phyloP scores from a whole-genome alignment of 2,888 invertebrate species.

The Hedychridium roseum region DNA sequence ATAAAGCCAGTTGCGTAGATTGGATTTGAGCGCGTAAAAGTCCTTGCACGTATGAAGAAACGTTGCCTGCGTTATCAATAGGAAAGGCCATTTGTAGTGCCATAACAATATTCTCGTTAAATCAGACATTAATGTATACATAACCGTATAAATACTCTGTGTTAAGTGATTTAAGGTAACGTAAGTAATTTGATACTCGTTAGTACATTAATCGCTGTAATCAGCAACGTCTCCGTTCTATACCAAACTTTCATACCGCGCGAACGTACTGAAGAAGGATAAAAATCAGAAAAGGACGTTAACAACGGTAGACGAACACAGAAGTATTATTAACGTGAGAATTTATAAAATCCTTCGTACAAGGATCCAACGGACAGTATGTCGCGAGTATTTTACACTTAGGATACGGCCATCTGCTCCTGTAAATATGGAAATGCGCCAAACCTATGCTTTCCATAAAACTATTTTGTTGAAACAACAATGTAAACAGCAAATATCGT shows the following conservation, averaged over 20 bases:
- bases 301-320: no score
- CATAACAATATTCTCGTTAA: slow-evolving; percentile 5
- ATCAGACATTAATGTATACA: slow-evolving; percentile 8
- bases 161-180: slow-evolving; percentile 16
- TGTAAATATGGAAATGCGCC: no score
- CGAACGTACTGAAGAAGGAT: background rate
- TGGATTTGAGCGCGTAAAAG: slow-evolving; percentile 19
- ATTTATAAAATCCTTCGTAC: no score
- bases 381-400: no score
- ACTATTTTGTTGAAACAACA: no score
- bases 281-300: background rate
- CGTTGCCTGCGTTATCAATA: slow-evolving; percentile 14
- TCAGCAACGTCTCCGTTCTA: no score
- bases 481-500: no score
- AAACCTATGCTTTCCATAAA: no score
- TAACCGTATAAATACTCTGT: slow-evolving; percentile 7
- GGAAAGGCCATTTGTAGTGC: slow-evolving; percentile 1
- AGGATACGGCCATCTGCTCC: no score
- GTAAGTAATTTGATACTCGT: slow-evolving; percentile 30
- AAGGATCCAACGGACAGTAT: no score
- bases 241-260: background rate
- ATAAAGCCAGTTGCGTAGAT: no score
- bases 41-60: slow-evolving; percentile 20
- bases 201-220: slow-evolving; percentile 18
- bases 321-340: no score